Conservation (phyloP, 2,888 invertebrate species). For the Troides oblongomaculatus region DNA sequence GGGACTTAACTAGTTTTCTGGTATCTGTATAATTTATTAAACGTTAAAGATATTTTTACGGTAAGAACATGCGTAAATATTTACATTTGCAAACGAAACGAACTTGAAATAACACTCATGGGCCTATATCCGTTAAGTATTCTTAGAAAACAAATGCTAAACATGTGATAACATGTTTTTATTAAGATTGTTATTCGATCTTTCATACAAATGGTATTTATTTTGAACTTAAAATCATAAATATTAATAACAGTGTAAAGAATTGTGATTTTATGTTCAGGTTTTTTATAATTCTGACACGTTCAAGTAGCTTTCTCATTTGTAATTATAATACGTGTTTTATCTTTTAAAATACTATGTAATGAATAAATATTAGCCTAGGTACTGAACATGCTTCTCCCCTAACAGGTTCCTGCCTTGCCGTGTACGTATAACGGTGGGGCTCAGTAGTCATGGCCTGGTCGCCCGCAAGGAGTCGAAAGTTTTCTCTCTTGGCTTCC, state of each 20-base stretch:
- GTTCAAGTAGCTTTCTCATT: neutral
- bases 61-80: neutral
- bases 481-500: too few species aligned
- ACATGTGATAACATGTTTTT: neutral
- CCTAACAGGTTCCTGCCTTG: too few species aligned
- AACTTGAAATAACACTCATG: constrained; percentile 5
- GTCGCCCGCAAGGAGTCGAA: too few species aligned
- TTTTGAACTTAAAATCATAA: neutral
- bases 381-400: neutral
- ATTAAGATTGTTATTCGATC: neutral
- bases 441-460: too few species aligned
- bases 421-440: too few species aligned
- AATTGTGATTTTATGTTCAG: neutral
- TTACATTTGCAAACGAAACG: constrained; percentile 11
- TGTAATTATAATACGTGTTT: neutral
- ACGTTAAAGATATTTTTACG: too few species aligned
- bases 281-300: neutral
- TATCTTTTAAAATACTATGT: neutral
- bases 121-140: constrained; percentile 18
- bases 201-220: neutral
- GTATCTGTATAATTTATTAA: too few species aligned
- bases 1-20: too few species aligned
- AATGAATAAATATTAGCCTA: neutral
- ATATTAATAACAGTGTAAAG: neutral
- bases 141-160: constrained; percentile 16